Conservation (phyloP, 2,797 vertebrate genomes). For the Schizothorax lantsangensis region DNA sequence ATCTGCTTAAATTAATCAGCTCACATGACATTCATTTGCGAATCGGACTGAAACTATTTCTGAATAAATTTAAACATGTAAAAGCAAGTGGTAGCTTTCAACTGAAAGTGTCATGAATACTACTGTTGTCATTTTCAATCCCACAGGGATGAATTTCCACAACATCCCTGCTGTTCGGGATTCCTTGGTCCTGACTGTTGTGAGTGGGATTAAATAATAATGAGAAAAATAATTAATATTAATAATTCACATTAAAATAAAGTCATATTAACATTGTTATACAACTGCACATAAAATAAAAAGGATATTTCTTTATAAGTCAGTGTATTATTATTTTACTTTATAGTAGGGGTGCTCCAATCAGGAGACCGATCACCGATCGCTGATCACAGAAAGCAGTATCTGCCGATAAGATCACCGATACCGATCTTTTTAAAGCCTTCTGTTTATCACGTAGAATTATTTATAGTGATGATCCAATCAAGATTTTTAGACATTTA, state of each 20-base stretch:
- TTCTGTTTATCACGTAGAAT: too few species aligned
- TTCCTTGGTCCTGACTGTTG: background rate
- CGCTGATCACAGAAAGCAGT: too few species aligned
- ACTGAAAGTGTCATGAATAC: background rate
- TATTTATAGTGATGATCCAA: too few species aligned
- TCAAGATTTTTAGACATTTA: too few species aligned
- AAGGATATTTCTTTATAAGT: background rate
- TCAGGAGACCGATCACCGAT: too few species aligned
- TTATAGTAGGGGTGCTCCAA: background rate
- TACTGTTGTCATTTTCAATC: background rate
- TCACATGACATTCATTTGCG: background rate
- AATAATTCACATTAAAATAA: too few species aligned
- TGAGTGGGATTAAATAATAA: background rate
- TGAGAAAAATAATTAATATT: background rate
- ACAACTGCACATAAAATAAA: background rate
- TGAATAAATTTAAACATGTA: background rate
- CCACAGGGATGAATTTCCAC: background rate
- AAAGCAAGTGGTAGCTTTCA: background rate
- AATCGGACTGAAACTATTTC: background rate
- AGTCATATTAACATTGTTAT: background rate
- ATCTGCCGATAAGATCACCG: too few species aligned
- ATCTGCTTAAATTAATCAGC: background rate
- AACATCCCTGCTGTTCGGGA: background rate
- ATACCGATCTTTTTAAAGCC: too few species aligned
- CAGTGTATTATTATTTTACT: background rate